Evolutionary conservation across 1,140 invertebrate genomes (phyloP).

Genomic region (Ips nitidus): DNA sequence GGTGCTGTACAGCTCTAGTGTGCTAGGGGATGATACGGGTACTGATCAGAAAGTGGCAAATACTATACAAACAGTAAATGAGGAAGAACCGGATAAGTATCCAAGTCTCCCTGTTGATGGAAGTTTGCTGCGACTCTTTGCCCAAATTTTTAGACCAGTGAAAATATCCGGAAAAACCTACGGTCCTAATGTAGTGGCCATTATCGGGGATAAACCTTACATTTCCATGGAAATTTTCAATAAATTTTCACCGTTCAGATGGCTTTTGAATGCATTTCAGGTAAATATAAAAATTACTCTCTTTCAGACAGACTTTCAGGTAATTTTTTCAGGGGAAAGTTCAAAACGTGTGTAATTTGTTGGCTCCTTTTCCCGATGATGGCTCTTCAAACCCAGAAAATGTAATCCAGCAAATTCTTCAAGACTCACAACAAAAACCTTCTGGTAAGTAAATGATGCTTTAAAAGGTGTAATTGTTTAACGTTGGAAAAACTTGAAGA

Average conservation of each 20-base stretch:
- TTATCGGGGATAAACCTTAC: slow-evolving; percentile 21
- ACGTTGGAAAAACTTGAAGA: too few species aligned
- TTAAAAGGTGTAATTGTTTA: not conserved
- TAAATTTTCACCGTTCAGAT: slow-evolving; percentile 21
- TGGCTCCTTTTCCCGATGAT: not conserved
- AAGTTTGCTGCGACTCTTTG: slow-evolving; percentile 8
- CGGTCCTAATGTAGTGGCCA: slow-evolving; percentile 11
- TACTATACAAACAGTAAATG: too few species aligned
- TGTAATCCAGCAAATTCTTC: not conserved
- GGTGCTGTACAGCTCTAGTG: too few species aligned
- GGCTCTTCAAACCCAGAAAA: not conserved
- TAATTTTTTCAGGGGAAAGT: slow-evolving; percentile 14
- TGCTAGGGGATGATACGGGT: too few species aligned
- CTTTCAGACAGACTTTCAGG: not conserved
- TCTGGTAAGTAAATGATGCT: not conserved
- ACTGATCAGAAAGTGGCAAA: too few species aligned
- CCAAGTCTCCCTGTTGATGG: too few species aligned
- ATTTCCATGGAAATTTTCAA: slow-evolving; percentile 21
- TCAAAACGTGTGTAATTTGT: slow-evolving; percentile 8
- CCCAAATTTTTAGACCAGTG: slow-evolving; percentile 9
- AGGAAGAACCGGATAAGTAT: too few species aligned
- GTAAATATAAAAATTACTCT: slow-evolving; percentile 8
- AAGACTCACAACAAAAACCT: not conserved
- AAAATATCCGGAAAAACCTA: slow-evolving; percentile 19
- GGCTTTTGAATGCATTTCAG: slow-evolving; percentile 17